A percentile compares a stretch with the other conserved stretches of the same genome.
Conservation (phyloP, 2,113 vertebrate species). For the Ia io region DNA sequence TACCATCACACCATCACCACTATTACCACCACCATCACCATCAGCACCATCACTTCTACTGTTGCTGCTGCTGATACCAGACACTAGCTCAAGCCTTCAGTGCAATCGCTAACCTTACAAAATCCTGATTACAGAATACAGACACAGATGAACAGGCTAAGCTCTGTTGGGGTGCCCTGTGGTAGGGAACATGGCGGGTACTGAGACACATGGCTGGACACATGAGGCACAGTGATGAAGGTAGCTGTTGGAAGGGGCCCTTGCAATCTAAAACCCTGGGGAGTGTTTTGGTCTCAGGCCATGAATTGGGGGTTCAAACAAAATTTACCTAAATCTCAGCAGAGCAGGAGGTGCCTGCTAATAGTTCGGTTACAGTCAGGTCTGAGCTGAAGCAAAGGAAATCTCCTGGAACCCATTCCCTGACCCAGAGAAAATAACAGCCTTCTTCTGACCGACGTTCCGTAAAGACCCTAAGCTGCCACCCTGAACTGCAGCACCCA, state of each 20-base stretch:
- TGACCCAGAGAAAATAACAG: accelerated
- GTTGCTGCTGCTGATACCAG: no score
- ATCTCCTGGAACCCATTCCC: neutral
- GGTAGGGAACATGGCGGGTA: accelerated
- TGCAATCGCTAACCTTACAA: neutral
- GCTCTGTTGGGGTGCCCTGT: neutral
- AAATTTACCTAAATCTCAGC: neutral
- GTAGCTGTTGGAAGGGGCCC: neutral
- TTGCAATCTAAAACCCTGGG: neutral
- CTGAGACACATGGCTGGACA: neutral
- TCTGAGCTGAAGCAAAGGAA: neutral
- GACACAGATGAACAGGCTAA: neutral
- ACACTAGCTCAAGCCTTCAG: neutral
- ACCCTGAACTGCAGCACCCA: neutral
- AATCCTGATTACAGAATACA: neutral
- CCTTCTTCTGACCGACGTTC: neutral
- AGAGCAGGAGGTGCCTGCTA: neutral
- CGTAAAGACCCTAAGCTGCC: no score
- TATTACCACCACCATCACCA: accelerated
- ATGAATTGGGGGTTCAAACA: neutral
- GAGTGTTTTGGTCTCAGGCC: neutral
- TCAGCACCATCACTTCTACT: neutral
- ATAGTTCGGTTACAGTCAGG: neutral
- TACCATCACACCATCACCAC: accelerated
- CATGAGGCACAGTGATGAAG: accelerated